These are phyloP conservation scores for Pseudococcus longispinus DNA, from an alignment of 2,888 invertebrate genomes.

Conservation along the genomic window DNA sequence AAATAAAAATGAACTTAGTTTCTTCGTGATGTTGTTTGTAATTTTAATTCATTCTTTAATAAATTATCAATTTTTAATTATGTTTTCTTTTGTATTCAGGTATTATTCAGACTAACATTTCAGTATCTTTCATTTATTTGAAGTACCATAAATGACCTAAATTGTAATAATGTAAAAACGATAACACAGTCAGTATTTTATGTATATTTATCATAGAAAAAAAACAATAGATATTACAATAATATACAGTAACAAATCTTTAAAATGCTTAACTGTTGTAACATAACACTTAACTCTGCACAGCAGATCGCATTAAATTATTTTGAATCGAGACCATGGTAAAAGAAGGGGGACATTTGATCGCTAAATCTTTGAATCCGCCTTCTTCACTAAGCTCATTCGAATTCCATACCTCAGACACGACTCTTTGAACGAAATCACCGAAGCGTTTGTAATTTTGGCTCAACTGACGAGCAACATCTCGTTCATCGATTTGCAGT, in stretches of 20 bases:
- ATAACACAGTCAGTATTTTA: neutral
- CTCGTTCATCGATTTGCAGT: neutral
- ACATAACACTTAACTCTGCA: neutral
- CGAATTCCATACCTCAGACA: neutral
- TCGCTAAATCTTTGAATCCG: slow-evolving; percentile 40
- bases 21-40: neutral
- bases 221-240: neutral
- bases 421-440: neutral
- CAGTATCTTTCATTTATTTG: too few species aligned
- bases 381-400: slow-evolving; percentile 34
- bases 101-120: neutral
- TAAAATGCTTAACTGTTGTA: neutral
- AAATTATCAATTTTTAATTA: neutral
- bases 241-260: neutral
- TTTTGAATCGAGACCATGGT: neutral
- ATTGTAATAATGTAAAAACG: too few species aligned
- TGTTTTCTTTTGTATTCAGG: too few species aligned
- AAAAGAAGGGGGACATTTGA: slow-evolving; percentile 30
- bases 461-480: neutral
- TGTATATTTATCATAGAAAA: neutral
- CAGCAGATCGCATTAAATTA: neutral
- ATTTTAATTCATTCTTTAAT: neutral
- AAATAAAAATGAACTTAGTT: neutral
- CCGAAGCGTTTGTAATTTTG: neutral
- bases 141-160: neutral